phyloP scores from a whole-genome alignment of 2,797 vertebrate species.

The Potorous gilbertii region DNA sequence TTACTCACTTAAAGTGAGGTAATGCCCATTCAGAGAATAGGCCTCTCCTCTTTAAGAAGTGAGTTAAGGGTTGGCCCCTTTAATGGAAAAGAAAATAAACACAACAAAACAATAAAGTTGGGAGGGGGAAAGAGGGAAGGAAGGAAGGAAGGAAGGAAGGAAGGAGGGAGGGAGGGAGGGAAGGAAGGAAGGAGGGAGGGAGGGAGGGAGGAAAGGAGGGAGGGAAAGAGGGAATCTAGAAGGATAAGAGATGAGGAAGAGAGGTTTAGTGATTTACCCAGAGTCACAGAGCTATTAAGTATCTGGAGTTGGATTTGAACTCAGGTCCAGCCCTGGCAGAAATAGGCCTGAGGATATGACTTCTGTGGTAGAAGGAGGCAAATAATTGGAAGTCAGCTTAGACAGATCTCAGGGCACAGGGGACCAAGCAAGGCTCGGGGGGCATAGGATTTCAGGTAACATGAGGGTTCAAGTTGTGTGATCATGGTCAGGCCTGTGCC shows the following conservation, averaged over 20 bases:
- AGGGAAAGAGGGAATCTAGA: no score
- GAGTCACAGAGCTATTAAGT: neutral
- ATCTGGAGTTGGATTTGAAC: neutral
- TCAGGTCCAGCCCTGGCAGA: neutral
- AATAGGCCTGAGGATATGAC: neutral
- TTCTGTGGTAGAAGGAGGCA: neutral
- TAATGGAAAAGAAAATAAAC: no score
- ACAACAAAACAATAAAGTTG: no score
- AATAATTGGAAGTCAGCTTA: neutral
- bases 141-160: no score
- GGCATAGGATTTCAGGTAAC: neutral
- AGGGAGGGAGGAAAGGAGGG: no score
- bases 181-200: no score
- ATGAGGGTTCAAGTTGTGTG: neutral
- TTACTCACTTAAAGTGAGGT: no score
- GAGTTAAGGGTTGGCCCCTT: no score
- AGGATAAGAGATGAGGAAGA: neutral
- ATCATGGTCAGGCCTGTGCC: neutral
- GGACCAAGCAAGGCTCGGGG: neutral
- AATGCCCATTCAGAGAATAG: no score
- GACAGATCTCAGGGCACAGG: neutral
- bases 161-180: no score
- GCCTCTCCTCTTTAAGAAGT: no score
- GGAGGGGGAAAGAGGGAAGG: no score
- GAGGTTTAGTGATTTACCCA: neutral